Evolutionary conservation across 2,797 vertebrate genomes (phyloP).

Genomic region (Oceanodroma leucorhoa): DNA sequence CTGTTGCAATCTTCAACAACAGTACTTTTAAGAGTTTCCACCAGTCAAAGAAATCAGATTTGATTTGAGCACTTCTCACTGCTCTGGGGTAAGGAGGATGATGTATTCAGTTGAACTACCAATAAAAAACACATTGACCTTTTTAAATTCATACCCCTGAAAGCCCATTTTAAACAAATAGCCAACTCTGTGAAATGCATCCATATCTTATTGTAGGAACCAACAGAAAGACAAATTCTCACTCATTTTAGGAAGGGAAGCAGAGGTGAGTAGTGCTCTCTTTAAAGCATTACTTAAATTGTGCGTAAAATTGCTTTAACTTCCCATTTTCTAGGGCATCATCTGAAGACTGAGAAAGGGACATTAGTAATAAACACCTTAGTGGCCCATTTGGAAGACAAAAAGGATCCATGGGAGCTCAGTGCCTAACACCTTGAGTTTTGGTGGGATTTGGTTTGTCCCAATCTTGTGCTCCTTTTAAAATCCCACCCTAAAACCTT

Average conservation of each 20-base stretch:
- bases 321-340: not conserved
- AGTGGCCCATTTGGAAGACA: not conserved
- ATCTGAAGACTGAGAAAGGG: not conserved
- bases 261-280: not conserved
- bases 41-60: not conserved
- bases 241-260: not conserved
- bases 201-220: not conserved
- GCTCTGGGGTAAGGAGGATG: not conserved
- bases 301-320: not conserved
- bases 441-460: not conserved
- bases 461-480: not conserved
- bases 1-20: not conserved
- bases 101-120: not conserved
- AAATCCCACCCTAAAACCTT: not conserved
- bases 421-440: not conserved
- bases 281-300: not conserved
- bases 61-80: not conserved
- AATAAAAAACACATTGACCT: not conserved
- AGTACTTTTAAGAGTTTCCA: not conserved
- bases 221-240: not conserved
- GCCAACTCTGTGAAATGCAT: not conserved
- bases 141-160: not conserved
- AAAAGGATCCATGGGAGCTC: not conserved
- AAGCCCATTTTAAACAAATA: not conserved
- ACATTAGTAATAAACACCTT: not conserved